These are phyloP conservation scores for Syrphus vitripennis DNA, from an alignment of 2,888 invertebrate genomes.

Conservation along the genomic window DNA sequence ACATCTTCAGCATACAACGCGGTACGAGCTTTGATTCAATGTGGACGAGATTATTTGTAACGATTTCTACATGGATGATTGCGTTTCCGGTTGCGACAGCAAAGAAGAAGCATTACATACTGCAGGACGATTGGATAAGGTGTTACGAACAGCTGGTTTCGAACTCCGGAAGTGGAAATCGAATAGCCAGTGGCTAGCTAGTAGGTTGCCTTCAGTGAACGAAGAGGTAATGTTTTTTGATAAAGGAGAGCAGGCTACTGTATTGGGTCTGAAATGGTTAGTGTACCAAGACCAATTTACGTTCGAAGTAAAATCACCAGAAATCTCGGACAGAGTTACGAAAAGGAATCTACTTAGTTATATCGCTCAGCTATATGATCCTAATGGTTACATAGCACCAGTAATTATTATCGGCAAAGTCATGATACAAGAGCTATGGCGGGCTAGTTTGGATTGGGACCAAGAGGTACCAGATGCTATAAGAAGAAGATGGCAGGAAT, in stretches of 20 bases:
- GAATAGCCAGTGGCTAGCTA: constrained; percentile 4
- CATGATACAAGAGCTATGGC: constrained; percentile 29
- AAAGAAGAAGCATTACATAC: background rate
- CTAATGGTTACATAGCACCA: background rate
- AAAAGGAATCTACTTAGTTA: background rate
- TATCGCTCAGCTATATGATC: background rate
- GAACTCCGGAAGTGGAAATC: too few relatives aligned
- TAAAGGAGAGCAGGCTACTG: background rate
- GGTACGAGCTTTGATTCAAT: constrained; percentile 2
- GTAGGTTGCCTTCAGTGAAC: background rate
- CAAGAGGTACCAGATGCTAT: background rate
- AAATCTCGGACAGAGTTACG: background rate
- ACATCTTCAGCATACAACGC: too few relatives aligned
- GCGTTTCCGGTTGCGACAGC: background rate
- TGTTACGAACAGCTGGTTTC: background rate
- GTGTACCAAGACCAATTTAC: constrained; percentile 15
- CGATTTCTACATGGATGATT: too few relatives aligned
- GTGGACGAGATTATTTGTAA: background rate
- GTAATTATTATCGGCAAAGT: constrained; percentile 7
- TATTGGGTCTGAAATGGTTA: constrained; percentile 19
- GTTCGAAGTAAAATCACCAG: background rate
- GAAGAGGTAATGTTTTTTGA: background rate
- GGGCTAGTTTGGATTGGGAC: background rate
- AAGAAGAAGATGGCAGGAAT: background rate
- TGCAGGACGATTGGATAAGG: background rate